phyloP scores from a whole-genome alignment of 2,888 invertebrate species.

The Napeogenes inachia region DNA sequence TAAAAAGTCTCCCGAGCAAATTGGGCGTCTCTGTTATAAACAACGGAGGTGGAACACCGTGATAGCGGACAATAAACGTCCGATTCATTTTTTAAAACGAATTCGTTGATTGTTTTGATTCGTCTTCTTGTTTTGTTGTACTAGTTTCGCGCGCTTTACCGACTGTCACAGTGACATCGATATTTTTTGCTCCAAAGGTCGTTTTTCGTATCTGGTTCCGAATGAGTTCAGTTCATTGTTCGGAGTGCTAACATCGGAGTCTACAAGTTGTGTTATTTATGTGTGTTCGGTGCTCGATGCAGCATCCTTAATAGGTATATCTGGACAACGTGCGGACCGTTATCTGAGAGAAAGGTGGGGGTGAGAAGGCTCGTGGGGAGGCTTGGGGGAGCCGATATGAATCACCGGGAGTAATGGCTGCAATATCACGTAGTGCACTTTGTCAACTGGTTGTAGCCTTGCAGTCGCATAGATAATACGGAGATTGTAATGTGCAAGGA shows the following conservation, averaged over 20 bases:
- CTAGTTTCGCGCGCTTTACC: slow-evolving; percentile 64
- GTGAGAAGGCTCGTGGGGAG: slow-evolving; percentile 43
- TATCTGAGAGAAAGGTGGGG: slow-evolving; percentile 54
- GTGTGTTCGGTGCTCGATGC: slow-evolving; percentile 42
- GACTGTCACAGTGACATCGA: slow-evolving; percentile 55
- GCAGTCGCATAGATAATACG: slow-evolving; percentile 70
- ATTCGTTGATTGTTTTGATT: slow-evolving; percentile 71
- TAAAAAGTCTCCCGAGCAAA: slow-evolving; percentile 74
- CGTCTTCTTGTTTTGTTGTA: slow-evolving; percentile 43
- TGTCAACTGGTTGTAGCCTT: slow-evolving; percentile 75
- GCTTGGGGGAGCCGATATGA: slow-evolving; percentile 63
- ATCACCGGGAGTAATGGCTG: slow-evolving; percentile 76
- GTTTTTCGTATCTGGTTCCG: slow-evolving; percentile 26
- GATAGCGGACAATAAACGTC: slow-evolving; percentile 76
- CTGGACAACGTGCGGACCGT: slow-evolving; percentile 58
- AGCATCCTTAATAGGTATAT: slow-evolving; percentile 62
- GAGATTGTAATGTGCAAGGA: slow-evolving; percentile 61
- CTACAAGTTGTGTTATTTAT: slow-evolving; percentile 48
- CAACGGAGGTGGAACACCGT: slow-evolving; percentile 73
- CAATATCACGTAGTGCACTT: slow-evolving; percentile 78
- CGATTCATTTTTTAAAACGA: slow-evolving; percentile 66
- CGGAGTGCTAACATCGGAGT: slow-evolving; percentile 36
- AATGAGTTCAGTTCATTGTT: slow-evolving; percentile 25
- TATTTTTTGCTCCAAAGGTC: slow-evolving; percentile 31
- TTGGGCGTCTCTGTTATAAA: slow-evolving; percentile 75